Evolutionary conservation across 2,797 vertebrate genomes (phyloP).

Genomic region (Pelodytes ibericus): DNA sequence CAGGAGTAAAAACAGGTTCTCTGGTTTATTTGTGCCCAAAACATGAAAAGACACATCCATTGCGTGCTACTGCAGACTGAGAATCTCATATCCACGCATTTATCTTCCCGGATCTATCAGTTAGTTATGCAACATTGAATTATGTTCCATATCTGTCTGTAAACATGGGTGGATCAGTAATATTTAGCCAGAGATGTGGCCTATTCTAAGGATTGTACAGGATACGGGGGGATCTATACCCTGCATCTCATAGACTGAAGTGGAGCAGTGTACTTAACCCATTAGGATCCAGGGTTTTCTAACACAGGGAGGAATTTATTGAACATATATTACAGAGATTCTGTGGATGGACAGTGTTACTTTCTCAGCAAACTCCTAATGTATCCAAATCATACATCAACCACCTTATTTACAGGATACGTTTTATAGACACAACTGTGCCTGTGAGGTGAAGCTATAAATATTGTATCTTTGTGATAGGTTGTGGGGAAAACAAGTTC

Average conservation of each 20-base stretch:
- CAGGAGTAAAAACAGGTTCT: neutral
- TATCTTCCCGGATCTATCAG: neutral
- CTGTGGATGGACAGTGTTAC: too few relatives aligned
- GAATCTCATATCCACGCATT: neutral
- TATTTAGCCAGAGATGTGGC: neutral
- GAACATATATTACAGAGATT: too few relatives aligned
- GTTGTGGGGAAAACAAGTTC: too few relatives aligned
- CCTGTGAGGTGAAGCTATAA: too few relatives aligned
- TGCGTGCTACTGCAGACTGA: neutral
- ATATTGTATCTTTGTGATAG: too few relatives aligned
- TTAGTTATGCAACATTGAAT: neutral
- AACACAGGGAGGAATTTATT: too few relatives aligned
- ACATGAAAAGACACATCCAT: slow-evolving; percentile 17
- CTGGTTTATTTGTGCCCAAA: neutral
- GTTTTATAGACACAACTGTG: too few relatives aligned
- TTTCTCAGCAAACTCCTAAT: too few relatives aligned
- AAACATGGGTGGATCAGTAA: neutral
- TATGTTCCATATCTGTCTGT: slow-evolving; percentile 2
- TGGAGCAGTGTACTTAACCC: neutral
- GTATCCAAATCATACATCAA: too few relatives aligned
- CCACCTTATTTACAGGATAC: too few relatives aligned
- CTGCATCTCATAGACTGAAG: neutral
- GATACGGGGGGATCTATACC: neutral
- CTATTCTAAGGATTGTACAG: neutral
- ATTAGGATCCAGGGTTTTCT: too few relatives aligned